Evolutionary conservation across 2,797 vertebrate genomes (phyloP).

Genomic region (Fundulus diaphanus): DNA sequence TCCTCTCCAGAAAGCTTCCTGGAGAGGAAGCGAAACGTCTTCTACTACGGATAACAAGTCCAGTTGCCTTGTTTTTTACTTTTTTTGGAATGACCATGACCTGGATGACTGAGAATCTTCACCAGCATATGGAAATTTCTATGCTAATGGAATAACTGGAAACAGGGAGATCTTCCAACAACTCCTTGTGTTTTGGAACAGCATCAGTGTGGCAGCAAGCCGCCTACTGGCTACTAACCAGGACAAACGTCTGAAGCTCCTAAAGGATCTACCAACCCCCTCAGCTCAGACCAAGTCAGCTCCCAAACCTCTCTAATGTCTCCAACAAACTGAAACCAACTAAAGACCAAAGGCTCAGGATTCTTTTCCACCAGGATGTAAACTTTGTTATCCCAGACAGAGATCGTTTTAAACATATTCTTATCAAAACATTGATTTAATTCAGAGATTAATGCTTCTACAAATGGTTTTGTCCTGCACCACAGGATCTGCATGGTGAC

Average conservation of each 20-base stretch:
- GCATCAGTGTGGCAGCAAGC: conserved; percentile 76
- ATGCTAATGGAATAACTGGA: conserved; percentile 81
- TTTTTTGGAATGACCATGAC: too few species aligned
- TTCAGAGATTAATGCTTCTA: neutral
- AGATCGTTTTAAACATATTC: conserved; percentile 53
- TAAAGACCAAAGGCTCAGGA: too few species aligned
- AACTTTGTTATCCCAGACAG: conserved; percentile 86
- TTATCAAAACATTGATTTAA: neutral
- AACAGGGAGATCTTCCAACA: conserved; percentile 85
- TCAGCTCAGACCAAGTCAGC: conserved; percentile 31
- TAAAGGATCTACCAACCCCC: conserved; percentile 74
- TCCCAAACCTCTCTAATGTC: too few species aligned
- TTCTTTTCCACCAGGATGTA: too few species aligned
- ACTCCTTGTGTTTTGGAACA: conserved; percentile 83
- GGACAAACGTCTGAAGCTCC: conserved; percentile 82
- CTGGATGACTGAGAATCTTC: too few species aligned
- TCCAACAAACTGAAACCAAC: too few species aligned
- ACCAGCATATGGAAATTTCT: conserved; percentile 83
- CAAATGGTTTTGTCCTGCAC: conserved; percentile 65
- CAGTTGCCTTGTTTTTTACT: too few species aligned
- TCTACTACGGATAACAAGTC: too few species aligned
- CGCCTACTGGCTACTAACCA: conserved; percentile 81
- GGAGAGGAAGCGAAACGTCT: too few species aligned
- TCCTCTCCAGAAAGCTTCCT: too few species aligned
- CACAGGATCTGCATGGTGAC: conserved; percentile 73